A percentile compares a stretch with the other conserved stretches of the same genome.
These are phyloP conservation scores for Odiellus spinosus DNA, from an alignment of 2,888 invertebrate species.

Conservation along the genomic window DNA sequence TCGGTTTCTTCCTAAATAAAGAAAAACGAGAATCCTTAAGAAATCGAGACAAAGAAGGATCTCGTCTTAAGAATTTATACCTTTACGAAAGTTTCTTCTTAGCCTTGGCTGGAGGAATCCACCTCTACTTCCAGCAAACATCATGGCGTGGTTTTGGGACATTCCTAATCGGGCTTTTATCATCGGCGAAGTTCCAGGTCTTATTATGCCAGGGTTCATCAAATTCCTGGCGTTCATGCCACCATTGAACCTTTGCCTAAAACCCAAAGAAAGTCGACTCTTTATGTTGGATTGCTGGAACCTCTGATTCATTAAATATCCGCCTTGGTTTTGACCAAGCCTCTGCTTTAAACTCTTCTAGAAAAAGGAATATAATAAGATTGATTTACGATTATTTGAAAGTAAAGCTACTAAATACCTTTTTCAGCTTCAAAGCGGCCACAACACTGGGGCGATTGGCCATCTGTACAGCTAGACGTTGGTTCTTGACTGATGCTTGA, in stretches of 20 bases:
- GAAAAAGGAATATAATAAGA: too few species aligned
- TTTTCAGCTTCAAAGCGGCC: conserved; percentile 30
- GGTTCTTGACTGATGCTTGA: conserved; percentile 30
- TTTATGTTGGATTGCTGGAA: conserved; percentile 5
- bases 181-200: conserved; percentile 13
- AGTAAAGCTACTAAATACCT: conserved; percentile 16
- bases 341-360: conserved; percentile 21
- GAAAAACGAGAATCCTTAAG: too few species aligned
- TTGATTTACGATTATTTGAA: too few species aligned
- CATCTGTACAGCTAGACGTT: conserved; percentile 36
- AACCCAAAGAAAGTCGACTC: conserved; percentile 6
- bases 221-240: too few species aligned
- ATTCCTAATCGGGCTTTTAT: conserved; percentile 13
- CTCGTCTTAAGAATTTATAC: too few species aligned
- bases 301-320: neutral
- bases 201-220: neutral
- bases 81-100: too few species aligned
- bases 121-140: too few species aligned
- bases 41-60: too few species aligned
- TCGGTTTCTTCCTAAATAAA: too few species aligned
- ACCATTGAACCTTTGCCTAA: neutral
- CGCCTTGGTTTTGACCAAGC: conserved; percentile 10
- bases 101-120: too few species aligned
- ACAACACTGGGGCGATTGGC: conserved; percentile 35
- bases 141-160: too few species aligned